phyloP scores from a whole-genome alignment of 1,140 invertebrate species.

The Drosophila pandora region DNA sequence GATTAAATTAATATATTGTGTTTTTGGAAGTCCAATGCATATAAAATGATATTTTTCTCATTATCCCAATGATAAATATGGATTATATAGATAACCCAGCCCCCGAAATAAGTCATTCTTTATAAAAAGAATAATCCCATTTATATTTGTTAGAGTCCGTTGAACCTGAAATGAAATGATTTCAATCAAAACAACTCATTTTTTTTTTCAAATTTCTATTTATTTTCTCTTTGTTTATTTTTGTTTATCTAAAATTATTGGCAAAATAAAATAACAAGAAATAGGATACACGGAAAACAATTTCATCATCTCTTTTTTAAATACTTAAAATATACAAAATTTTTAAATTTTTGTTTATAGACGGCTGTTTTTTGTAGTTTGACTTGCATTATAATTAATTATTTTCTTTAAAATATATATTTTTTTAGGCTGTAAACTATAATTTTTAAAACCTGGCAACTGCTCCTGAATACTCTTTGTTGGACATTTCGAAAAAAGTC shows the following conservation, averaged over 20 bases:
- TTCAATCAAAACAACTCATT: constrained; percentile 17
- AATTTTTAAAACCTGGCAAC: constrained; percentile 47
- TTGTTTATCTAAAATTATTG: constrained; percentile 53
- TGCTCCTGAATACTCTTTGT: constrained; percentile 35
- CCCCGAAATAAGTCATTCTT: constrained; percentile 1
- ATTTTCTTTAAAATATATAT: constrained; percentile 30
- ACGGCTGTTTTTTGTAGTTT: constrained; percentile 28
- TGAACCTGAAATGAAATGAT: constrained; percentile 11
- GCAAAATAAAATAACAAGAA: constrained; percentile 72
- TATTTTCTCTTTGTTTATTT: constrained; percentile 54
- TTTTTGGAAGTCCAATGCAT: too few relatives aligned
- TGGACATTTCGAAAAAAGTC: constrained; percentile 26
- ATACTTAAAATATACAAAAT: constrained; percentile 52
- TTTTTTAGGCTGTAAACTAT: constrained; percentile 8
- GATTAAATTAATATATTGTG: too few relatives aligned
- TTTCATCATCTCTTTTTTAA: constrained; percentile 27
- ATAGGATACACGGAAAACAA: constrained; percentile 53
- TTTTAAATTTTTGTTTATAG: constrained; percentile 34
- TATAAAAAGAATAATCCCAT: constrained; percentile 10
- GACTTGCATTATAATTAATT: constrained; percentile 37
- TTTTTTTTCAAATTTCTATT: constrained; percentile 23
- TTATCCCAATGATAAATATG: neutral
- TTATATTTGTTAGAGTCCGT: constrained; percentile 21
- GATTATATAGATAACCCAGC: neutral
- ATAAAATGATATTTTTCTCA: neutral